These are phyloP conservation scores for Passer domesticus DNA, from an alignment of 2,113 vertebrate genomes.

Conservation along the genomic window DNA sequence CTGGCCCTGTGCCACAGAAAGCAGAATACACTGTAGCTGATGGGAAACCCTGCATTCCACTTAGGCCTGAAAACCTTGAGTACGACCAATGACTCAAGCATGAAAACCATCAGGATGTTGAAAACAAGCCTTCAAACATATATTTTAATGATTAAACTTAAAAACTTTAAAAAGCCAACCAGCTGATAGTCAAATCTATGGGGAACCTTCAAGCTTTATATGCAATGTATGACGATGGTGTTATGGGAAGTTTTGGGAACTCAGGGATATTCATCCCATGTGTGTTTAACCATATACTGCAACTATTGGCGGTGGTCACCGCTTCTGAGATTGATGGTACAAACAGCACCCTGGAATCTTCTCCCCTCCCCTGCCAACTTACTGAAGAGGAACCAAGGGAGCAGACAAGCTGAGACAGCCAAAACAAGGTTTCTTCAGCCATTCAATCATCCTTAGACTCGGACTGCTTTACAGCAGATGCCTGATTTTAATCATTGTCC, in stretches of 20 bases:
- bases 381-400: background rate
- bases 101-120: background rate
- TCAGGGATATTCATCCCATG: rapidly evolving
- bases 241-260: background rate
- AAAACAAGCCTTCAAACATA: background rate
- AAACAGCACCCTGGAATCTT: background rate
- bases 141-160: background rate
- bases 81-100: background rate
- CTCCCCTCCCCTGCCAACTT: background rate
- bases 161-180: background rate
- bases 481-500: background rate
- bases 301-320: background rate
- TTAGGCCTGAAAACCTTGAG: background rate
- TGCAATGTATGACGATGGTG: rapidly evolving
- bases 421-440: background rate
- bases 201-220: background rate
- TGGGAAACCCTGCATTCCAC: background rate
- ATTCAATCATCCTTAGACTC: background rate
- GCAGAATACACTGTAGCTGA: rapidly evolving
- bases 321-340: background rate
- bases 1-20: background rate
- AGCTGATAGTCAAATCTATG: background rate
- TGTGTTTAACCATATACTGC: background rate
- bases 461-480: background rate
- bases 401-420: background rate